Percentiles rank a stretch among this genome's conserved stretches.
Conservation (phyloP, 2,888 invertebrate species). For the Heliconius erato region DNA sequence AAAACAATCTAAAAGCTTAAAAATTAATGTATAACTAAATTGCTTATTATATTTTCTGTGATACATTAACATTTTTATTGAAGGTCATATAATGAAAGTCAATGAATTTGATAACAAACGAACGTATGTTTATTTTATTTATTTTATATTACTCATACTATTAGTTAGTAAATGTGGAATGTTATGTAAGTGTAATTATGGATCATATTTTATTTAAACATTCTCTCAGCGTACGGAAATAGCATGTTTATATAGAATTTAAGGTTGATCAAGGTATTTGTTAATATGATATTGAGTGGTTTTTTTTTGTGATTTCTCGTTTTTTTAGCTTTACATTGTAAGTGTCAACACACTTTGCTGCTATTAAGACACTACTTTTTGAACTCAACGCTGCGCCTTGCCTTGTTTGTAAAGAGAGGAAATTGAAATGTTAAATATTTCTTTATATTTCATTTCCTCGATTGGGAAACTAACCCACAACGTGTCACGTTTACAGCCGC, state of each 20-base stretch:
- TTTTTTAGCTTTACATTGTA: too few species aligned
- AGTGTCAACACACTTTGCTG: too few species aligned
- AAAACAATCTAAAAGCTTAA: too few species aligned
- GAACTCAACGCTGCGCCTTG: too few species aligned
- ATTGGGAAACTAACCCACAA: too few species aligned
- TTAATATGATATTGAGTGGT: not conserved
- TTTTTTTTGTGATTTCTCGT: not conserved
- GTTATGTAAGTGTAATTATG: not conserved
- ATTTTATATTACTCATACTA: slow-evolving; percentile 2
- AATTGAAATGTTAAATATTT: too few species aligned
- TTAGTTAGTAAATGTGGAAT: not conserved
- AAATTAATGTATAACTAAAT: too few species aligned
- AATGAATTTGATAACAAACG: not conserved
- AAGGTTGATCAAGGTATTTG: not conserved
- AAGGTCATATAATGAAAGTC: not conserved
- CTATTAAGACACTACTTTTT: too few species aligned
- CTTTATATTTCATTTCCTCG: too few species aligned
- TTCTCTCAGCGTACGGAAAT: not conserved
- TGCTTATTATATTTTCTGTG: not conserved
- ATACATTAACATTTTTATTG: not conserved
- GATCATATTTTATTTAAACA: not conserved
- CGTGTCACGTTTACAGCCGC: too few species aligned
- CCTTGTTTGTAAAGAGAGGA: too few species aligned
- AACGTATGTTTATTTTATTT: not conserved
- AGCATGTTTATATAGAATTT: not conserved